Percentiles rank a stretch among this genome's conserved stretches.
phyloP scores from a whole-genome alignment of 2,113 vertebrate species.

The Sphyrna mokarran region DNA sequence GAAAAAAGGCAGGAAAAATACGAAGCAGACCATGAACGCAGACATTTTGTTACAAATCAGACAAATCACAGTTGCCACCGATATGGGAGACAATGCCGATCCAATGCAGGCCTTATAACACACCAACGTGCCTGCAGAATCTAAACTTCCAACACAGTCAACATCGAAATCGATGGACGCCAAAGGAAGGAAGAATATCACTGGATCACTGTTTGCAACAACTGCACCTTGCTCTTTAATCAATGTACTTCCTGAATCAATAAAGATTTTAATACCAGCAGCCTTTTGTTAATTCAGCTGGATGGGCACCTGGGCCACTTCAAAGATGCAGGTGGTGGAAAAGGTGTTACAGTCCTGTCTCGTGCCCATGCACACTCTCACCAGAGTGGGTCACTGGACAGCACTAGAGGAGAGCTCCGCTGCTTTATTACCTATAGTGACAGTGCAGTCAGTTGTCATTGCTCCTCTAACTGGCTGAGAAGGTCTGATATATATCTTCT shows the following conservation, averaged over 20 bases:
- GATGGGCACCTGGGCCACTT: neutral
- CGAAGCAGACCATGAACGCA: too few relatives aligned
- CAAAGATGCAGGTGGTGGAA: neutral
- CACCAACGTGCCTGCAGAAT: too few relatives aligned
- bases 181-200: too few relatives aligned
- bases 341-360: neutral
- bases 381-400: neutral
- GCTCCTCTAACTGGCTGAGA: neutral
- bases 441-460: neutral
- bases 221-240: neutral
- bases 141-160: too few relatives aligned
- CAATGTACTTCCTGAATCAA: neutral
- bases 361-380: neutral
- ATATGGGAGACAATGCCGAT: too few relatives aligned
- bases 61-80: too few relatives aligned
- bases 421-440: neutral
- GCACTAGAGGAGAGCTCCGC: neutral
- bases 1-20: too few relatives aligned
- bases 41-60: too few relatives aligned
- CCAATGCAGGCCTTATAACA: too few relatives aligned
- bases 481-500: neutral
- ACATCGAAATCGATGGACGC: too few relatives aligned
- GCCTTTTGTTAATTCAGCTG: neutral
- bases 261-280: neutral
- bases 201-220: neutral